These are phyloP conservation scores for Girardinichthys multiradiatus DNA, from an alignment of 2,113 vertebrate genomes.

Conservation along the genomic window DNA sequence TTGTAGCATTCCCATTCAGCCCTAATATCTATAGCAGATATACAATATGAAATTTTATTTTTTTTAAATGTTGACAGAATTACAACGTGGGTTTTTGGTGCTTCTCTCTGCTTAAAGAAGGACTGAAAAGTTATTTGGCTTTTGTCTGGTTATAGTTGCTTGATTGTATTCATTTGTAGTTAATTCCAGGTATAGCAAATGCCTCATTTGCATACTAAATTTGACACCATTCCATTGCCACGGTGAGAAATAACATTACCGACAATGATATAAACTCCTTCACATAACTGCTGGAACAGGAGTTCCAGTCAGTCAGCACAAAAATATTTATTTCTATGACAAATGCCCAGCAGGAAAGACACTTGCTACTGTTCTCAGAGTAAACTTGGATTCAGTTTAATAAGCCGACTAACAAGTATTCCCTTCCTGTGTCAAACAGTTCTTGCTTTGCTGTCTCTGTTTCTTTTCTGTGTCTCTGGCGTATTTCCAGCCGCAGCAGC, in stretches of 20 bases:
- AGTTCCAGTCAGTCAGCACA: slow-evolving; percentile 11
- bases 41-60: neutral
- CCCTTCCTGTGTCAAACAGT: slow-evolving; percentile 21
- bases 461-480: slow-evolving; percentile 47
- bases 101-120: too few relatives aligned
- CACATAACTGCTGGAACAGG: slow-evolving; percentile 1
- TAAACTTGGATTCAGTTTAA: slow-evolving; percentile 40
- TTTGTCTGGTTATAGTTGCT: too few relatives aligned
- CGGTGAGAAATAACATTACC: slow-evolving; percentile 11
- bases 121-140: too few relatives aligned
- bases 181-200: neutral
- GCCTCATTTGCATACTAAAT: neutral
- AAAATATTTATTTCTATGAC: slow-evolving; percentile 35
- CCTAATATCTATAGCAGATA: neutral
- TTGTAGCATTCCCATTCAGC: neutral
- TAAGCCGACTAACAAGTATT: slow-evolving; percentile 30
- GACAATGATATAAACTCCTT: neutral
- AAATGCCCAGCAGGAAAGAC: slow-evolving; percentile 17
- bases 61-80: too few relatives aligned
- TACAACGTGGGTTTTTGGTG: too few relatives aligned
- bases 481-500: slow-evolving; percentile 26
- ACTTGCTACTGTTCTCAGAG: slow-evolving; percentile 23
- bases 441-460: slow-evolving; percentile 33
- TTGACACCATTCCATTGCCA: neutral
- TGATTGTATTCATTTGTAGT: too few relatives aligned